These are phyloP conservation scores for Dione juno DNA, from an alignment of 2,888 invertebrate genomes.

Conservation along the genomic window DNA sequence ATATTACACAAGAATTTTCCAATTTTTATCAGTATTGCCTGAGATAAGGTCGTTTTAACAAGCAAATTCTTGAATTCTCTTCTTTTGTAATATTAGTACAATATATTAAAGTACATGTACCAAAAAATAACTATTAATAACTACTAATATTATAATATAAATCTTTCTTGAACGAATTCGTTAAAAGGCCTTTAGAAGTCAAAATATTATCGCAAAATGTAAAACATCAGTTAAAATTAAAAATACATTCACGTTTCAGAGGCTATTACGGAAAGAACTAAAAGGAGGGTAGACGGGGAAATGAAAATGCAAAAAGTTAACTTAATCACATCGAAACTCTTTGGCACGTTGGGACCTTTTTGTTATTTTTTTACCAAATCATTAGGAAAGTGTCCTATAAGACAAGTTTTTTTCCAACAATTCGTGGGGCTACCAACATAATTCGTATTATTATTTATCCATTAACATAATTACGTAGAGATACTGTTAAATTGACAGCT, in stretches of 20 bases:
- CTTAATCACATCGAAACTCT: conserved; percentile 32
- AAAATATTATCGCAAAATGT: conserved; percentile 22
- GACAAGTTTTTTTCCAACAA: not conserved
- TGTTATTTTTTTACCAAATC: conserved; percentile 25
- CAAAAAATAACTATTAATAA: too few species aligned
- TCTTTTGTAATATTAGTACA: too few species aligned
- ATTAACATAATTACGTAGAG: conserved; percentile 6
- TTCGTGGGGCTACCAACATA: not conserved
- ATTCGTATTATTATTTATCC: not conserved
- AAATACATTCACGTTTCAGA: conserved; percentile 28
- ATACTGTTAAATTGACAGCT: conserved; percentile 15
- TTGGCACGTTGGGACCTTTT: conserved; percentile 28
- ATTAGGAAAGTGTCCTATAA: conserved; percentile 7
- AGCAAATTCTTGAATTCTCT: too few species aligned
- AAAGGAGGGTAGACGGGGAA: conserved; percentile 30
- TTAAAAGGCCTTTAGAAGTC: not conserved
- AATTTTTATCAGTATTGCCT: too few species aligned
- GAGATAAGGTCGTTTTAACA: too few species aligned
- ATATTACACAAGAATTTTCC: too few species aligned
- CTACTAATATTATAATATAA: not conserved
- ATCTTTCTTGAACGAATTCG: not conserved
- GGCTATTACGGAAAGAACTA: conserved; percentile 32
- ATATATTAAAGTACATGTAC: too few species aligned
- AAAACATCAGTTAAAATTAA: conserved; percentile 18
- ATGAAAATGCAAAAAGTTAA: conserved; percentile 38